Conservation (phyloP, 1,140 invertebrate genomes). For the Atopsyche davidsoni region DNA sequence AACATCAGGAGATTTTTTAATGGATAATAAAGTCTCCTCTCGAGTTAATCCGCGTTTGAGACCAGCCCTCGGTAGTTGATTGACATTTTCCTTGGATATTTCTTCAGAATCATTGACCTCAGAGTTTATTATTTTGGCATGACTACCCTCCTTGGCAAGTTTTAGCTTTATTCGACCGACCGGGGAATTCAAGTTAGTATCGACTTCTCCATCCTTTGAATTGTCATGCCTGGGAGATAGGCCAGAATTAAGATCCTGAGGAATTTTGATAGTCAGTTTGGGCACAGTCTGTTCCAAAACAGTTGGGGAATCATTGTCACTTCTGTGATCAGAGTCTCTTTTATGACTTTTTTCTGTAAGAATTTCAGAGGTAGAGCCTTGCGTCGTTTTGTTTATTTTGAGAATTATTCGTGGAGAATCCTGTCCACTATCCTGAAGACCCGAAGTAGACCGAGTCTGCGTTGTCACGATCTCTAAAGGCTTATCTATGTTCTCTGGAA, state of each 20-base stretch:
- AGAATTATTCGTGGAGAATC: slow-evolving; percentile 49
- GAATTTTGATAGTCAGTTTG: slow-evolving; percentile 26
- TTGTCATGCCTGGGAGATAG: neutral
- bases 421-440: slow-evolving; percentile 41
- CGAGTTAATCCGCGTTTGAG: slow-evolving; percentile 6
- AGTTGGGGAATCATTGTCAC: neutral
- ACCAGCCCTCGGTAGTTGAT: slow-evolving; percentile 10
- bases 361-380: slow-evolving; percentile 46
- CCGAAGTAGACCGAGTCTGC: slow-evolving; percentile 33
- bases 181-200: slow-evolving; percentile 15
- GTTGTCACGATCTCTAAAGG: slow-evolving; percentile 44
- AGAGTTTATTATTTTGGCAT: slow-evolving; percentile 17
- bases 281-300: slow-evolving; percentile 17
- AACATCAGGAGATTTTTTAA: slow-evolving; percentile 31
- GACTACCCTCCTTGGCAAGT: slow-evolving; percentile 21
- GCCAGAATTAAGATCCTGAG: slow-evolving; percentile 15
- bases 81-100: slow-evolving; percentile 13
- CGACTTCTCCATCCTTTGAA: slow-evolving; percentile 12
- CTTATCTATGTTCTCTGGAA: slow-evolving; percentile 39
- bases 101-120: slow-evolving; percentile 10
- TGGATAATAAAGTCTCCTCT: slow-evolving; percentile 3
- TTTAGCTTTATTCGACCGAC: slow-evolving; percentile 26
- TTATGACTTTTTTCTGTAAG: slow-evolving; percentile 41
- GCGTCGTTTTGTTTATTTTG: slow-evolving; percentile 49
- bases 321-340: slow-evolving; percentile 22